Evolutionary conservation across 2,888 invertebrate species (phyloP), one percentile per base, ranked within the genome.

Genomic region (Mesorhabditis spiculigera): DNA sequence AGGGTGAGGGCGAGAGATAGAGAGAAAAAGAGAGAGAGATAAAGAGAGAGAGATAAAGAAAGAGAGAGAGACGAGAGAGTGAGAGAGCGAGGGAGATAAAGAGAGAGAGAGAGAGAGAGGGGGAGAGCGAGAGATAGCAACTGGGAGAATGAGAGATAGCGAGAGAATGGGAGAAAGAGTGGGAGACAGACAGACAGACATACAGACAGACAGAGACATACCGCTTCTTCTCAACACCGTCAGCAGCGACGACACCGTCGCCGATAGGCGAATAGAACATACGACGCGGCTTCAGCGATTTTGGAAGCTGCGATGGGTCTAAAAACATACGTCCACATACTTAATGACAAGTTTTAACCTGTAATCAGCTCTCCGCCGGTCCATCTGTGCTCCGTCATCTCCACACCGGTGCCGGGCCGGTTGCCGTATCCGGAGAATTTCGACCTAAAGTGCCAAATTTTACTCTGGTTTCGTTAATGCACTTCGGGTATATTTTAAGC

Each of bases 181-280:
- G 3, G 10, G 10, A 58, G 58, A 58, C n/a, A 58, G 58, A 58
- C 10, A 58, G n/a, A 4, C 10, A 10, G 13, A 45, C 8, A 0
- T 8, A 77, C 80, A 58, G 58, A 58, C n/a, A 58, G 58, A 58
- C 10, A 58, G n/a, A 4, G 13, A 45, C 8, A 0, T 8, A 77
- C 80, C 81, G 76, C 71, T 84, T 84, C 65, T 85, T 69, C 65
- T 84, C 85, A 58, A 82, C 76, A 63, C 84, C 84, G 63, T 84
- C 84, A 45, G 85, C 84, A 41, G 83, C 84, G 16, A 80, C 80
- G 67, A 77, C 77, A 73, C 80, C 80, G 63, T 80, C 79, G 68
- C 84, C 84, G 71, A 84, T 84, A 8, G 84, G 84, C 4, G 84
- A 84, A 68, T 84, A 84, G 75, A 77, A 84, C 65, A 84, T 72